Conservation (phyloP, 2,888 invertebrate genomes). For the Hypselothyrea guttata region DNA sequence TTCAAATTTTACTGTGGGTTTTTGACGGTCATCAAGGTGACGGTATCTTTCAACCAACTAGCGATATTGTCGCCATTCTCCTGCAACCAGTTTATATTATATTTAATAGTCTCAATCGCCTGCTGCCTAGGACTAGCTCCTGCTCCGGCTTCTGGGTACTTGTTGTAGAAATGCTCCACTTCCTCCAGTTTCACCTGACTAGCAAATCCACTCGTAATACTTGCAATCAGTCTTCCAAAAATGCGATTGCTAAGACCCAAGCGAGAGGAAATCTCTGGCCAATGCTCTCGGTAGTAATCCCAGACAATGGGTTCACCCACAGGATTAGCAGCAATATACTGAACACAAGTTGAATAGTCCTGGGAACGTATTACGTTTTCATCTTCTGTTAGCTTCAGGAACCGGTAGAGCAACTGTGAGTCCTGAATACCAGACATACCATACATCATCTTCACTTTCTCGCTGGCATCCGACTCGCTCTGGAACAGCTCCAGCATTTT, state of each 20-base stretch:
- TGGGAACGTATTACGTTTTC: conserved; percentile 89
- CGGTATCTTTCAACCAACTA: conserved; percentile 84
- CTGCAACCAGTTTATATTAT: conserved; percentile 90
- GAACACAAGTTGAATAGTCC: conserved; percentile 89
- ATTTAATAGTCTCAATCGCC: conserved; percentile 89
- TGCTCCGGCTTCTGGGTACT: conserved; percentile 92
- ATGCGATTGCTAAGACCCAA: conserved; percentile 91
- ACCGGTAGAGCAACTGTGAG: conserved; percentile 85
- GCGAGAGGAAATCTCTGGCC: conserved; percentile 87
- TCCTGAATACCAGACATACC: conserved; percentile 88
- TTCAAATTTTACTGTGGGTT: conserved; percentile 40
- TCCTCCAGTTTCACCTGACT: conserved; percentile 87
- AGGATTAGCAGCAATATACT: conserved; percentile 87
- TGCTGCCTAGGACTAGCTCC: conserved; percentile 87
- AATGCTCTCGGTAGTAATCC: conserved; percentile 91
- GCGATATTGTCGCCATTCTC: conserved; percentile 84
- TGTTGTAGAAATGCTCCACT: conserved; percentile 88
- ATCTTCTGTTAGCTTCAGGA: conserved; percentile 87
- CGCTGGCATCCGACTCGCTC: conserved; percentile 89
- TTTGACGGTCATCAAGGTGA: conserved; percentile 27
- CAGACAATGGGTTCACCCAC: conserved; percentile 89
- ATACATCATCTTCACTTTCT: conserved; percentile 87
- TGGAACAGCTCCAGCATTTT: conserved; percentile 87
- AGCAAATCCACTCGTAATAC: conserved; percentile 87
- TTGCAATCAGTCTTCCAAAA: conserved; percentile 88